phyloP scores from a whole-genome alignment of 2,113 vertebrate genomes.

The Piaya cayana region DNA sequence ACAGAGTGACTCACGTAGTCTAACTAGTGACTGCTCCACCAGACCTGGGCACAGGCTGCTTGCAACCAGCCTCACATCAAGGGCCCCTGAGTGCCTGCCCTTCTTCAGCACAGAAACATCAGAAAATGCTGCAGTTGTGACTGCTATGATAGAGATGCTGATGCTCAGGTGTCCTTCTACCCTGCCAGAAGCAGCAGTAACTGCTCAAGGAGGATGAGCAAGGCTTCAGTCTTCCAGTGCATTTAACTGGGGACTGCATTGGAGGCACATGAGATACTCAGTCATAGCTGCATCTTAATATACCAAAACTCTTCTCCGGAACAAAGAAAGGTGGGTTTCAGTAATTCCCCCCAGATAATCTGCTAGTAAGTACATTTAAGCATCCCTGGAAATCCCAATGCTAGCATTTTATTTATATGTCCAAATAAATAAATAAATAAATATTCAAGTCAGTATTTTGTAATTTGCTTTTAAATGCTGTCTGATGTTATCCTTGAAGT shows the following conservation, averaged over 20 bases:
- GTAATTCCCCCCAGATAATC: not conserved
- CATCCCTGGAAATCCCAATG: not conserved
- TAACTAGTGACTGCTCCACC: accelerated
- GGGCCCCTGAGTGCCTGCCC: not conserved
- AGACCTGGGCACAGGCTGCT: not conserved
- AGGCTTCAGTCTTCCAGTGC: not conserved
- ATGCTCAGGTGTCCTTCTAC: not conserved
- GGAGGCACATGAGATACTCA: not conserved
- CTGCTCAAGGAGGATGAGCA: not conserved
- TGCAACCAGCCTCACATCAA: not conserved
- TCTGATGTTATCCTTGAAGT: not conserved
- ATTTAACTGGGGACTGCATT: not conserved
- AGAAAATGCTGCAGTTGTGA: not conserved
- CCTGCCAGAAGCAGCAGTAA: not conserved
- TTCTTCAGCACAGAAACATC: not conserved
- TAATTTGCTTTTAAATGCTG: not conserved
- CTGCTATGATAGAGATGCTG: not conserved
- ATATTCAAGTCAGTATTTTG: not conserved
- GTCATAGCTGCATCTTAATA: not conserved
- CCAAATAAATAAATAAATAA: not conserved
- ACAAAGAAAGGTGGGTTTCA: not conserved
- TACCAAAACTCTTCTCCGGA: not conserved
- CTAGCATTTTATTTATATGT: not conserved
- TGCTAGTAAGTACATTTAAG: not conserved
- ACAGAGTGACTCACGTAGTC: not conserved